Percentiles rank a stretch among this genome's conserved stretches.
Conservation (phyloP, 2,888 invertebrate genomes). For the Idaea straminata region DNA sequence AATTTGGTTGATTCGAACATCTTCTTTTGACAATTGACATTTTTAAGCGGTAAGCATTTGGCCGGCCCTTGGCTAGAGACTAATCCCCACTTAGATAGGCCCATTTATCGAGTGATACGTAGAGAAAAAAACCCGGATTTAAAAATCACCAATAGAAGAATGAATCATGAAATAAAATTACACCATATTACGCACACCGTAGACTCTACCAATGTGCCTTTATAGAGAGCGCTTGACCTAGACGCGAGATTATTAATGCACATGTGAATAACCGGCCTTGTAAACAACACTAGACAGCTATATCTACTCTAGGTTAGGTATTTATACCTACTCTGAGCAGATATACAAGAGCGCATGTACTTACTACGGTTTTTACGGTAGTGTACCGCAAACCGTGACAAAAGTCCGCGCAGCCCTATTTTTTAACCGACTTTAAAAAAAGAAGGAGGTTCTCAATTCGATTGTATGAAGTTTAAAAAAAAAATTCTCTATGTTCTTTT, state of each 20-base stretch:
- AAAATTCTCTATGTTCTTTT: no score
- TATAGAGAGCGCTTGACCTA: conserved; percentile 36
- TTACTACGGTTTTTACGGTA: neutral
- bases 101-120: neutral
- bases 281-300: conserved; percentile 33
- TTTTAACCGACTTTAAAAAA: no score
- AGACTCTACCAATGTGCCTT: conserved; percentile 21
- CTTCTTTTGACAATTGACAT: no score
- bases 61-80: no score
- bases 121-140: neutral
- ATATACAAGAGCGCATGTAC: neutral
- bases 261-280: conserved; percentile 67
- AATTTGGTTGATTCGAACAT: no score
- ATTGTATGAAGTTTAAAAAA: no score
- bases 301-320: neutral
- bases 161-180: conserved; percentile 45
- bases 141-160: conserved; percentile 12
- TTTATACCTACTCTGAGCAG: neutral
- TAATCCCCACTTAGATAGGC: neutral
- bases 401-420: no score
- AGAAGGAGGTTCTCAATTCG: no score
- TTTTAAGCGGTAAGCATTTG: no score
- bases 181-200: conserved; percentile 41
- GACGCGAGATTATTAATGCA: conserved; percentile 24
- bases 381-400: no score